Evolutionary conservation across 2,113 vertebrate species (phyloP).

Genomic region (Pteronura brasiliensis): DNA sequence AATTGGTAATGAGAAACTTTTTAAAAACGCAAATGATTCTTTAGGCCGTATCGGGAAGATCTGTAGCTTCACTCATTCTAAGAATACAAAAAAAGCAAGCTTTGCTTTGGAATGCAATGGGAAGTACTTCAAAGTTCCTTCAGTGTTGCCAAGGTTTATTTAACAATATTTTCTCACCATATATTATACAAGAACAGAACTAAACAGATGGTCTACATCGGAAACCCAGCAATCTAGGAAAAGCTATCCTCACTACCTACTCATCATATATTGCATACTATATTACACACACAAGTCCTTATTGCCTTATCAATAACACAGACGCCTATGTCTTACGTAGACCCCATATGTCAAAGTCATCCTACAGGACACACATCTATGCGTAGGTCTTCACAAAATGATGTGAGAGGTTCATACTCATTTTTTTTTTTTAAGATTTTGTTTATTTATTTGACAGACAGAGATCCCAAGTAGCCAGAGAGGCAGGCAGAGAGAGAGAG

Average conservation of each 20-base stretch:
- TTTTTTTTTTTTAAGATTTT: too few relatives aligned
- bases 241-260: slow-evolving; percentile 62
- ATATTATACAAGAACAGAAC: slow-evolving; percentile 79
- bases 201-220: slow-evolving; percentile 76
- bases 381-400: background rate
- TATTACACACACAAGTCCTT: background rate
- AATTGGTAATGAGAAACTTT: slow-evolving; percentile 42
- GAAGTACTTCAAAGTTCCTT: slow-evolving; percentile 73
- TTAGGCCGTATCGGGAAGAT: slow-evolving; percentile 35
- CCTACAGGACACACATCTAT: background rate
- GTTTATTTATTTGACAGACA: too few relatives aligned
- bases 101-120: slow-evolving; percentile 63
- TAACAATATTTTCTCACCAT: slow-evolving; percentile 81
- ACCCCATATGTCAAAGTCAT: background rate
- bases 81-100: slow-evolving; percentile 54
- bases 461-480: too few relatives aligned
- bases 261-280: slow-evolving; percentile 39
- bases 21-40: slow-evolving; percentile 23
- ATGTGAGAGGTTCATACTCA: background rate
- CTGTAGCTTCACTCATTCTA: slow-evolving; percentile 58
- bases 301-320: slow-evolving; percentile 8
- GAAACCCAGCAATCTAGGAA: slow-evolving; percentile 76
- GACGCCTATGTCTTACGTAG: background rate
- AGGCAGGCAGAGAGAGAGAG: too few relatives aligned
- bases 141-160: slow-evolving; percentile 79